These are phyloP conservation scores for Rosalia funebris DNA, from an alignment of 2,888 invertebrate genomes.

Conservation along the genomic window DNA sequence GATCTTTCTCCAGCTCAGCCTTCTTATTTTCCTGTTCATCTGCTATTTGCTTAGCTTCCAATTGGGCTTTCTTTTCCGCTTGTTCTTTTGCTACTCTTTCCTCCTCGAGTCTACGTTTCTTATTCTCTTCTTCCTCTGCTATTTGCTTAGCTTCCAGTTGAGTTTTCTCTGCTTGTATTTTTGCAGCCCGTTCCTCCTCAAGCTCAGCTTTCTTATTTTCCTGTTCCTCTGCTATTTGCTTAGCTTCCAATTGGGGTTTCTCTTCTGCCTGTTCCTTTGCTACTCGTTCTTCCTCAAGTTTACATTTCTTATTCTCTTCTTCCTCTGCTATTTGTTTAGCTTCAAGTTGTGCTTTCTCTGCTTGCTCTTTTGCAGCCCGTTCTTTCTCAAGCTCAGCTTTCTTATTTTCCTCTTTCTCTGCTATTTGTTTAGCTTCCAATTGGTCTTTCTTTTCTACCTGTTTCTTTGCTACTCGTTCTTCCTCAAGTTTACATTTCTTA, in stretches of 20 bases:
- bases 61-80: constrained; percentile 31
- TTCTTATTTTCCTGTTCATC: no score
- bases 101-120: not conserved
- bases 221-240: not conserved
- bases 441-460: constrained; percentile 31
- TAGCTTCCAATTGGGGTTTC: not conserved
- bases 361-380: not conserved
- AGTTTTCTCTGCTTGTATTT: constrained; percentile 22
- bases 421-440: constrained; percentile 28
- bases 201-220: constrained; percentile 13
- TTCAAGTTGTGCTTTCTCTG: not conserved
- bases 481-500: constrained; percentile 15
- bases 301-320: constrained; percentile 24
- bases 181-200: constrained; percentile 34
- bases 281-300: constrained; percentile 29
- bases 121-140: constrained; percentile 1
- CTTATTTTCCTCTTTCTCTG: constrained; percentile 27
- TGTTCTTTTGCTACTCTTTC: constrained; percentile 13
- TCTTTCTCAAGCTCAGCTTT: not conserved
- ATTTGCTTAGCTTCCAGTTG: constrained; percentile 29
- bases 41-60: constrained; percentile 30
- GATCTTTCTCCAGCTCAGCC: no score
- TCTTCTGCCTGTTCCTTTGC: constrained; percentile 8
- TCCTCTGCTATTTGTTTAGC: not conserved
- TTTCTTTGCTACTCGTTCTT: constrained; percentile 30